Evolutionary conservation across 2,797 vertebrate genomes (phyloP), one percentile per base, ranked within the genome.

Genomic region (Oryzias sinensis): DNA sequence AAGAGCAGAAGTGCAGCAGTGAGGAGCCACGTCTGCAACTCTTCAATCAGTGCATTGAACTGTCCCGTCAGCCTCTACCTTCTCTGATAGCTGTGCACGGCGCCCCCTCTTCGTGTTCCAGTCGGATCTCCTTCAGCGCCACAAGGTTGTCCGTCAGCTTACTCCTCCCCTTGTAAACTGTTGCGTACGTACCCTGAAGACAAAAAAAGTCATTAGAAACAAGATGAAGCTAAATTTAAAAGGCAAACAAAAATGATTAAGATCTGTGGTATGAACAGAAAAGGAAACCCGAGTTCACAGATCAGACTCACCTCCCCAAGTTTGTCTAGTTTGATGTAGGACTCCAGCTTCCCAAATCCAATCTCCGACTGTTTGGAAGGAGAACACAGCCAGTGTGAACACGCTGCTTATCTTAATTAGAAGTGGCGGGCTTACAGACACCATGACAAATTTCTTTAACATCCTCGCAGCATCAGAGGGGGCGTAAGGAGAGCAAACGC

Each of bases 301-400:
- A 15, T 2, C 40, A 27, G 9, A 66, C 86, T 1, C 86, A 97
- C 96, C 93, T 97, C 96, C 82, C 96, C 96, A 61, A 97, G 94
- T 81, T 97, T 97, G 89, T 97, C 96, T 86, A 97, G 92, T 89
- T 97, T 97, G 87, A 97, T 93, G 79, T 97, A 97, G 14, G 95
- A 97, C 91, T 97, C 96, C 91, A 97, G 93, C 91, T 97, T 97
- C 63, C 96, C 96, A 83, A 97, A 97, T 46, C 96, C 96, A 79
- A 97, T 97, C 91, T 97, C 96, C 71, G 95, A 97, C 96, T 97
- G 78, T 53, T 77, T 49, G 70, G 78, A 53, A 65, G 53, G 77
- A 61, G 72, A 73, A 55, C 60, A 81, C 78, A 80, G 68, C 62
- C 40, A 40, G 47, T 14, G 52, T 80, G 80, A 85, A 83, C 59